Evolutionary conservation across 2,888 invertebrate species (phyloP), one percentile per base, ranked within the genome.

Genomic region (Lymantria monacha): DNA sequence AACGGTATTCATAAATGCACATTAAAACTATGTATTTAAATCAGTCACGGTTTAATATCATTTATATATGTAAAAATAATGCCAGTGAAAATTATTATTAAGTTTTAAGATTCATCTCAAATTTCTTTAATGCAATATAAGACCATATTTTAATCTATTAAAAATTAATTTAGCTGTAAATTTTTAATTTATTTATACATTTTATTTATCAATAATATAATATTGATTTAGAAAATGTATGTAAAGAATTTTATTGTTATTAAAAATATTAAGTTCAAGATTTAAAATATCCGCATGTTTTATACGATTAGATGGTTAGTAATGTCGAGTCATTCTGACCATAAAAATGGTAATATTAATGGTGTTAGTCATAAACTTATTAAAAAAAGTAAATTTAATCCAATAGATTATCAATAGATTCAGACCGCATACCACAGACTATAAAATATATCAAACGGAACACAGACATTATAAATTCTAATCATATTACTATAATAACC

Each of bases 191-290:
- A 3, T 22, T 22, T 2, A 5, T 22, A 51, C 61, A 75, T 76
- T 76, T 68, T 58, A 66, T 52, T 52, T 53, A 46, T 52, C 71
- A 72, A 77, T 77, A 66, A 22, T 51, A 50, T 50, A 78, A 49
- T 59, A 77, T 77, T 72, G 74, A 70, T 51, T 59, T 41, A 22
- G 36, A 67, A 74, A 71, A 64, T 70, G 62, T 58, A 42, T 51
- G 51, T 12, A 12, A n/a, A n/a, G 33, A 51, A 56, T 51, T 66
- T 53, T 49, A 64, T 55, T 53, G 0, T n/a, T 8, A 7, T 51
- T 22, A 22, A 22, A 22, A 22, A 22, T 22, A 22, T 22, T 22
- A 22, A 22, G 2, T 22, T n/a, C 45, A 48, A 62, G 58, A 59
- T 58, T n/a, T 46, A 48, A 62, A 60, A 59, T 58, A 67, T 63